Evolutionary conservation across 2,113 vertebrate species (phyloP).

Genomic region (Cranoglanis bouderius): DNA sequence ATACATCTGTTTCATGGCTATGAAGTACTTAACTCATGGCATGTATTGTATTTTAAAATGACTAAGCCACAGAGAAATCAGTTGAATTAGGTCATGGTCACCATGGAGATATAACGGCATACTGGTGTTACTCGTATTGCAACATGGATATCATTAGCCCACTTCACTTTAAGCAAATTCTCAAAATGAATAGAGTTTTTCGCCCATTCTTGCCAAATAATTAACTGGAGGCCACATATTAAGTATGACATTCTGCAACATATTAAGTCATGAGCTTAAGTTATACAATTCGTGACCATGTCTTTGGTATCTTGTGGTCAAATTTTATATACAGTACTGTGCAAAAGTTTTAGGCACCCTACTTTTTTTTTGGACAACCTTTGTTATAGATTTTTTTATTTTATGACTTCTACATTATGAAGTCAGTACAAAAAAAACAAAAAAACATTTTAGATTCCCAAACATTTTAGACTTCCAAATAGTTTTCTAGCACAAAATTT

Average conservation of each 20-base stretch:
- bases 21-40: neutral
- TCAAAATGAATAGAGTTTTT: neutral
- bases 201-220: neutral
- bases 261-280: neutral
- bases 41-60: neutral
- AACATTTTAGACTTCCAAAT: too few relatives aligned
- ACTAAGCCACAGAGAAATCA: neutral
- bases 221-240: neutral
- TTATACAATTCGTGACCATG: neutral
- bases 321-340: too few relatives aligned
- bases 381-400: too few relatives aligned
- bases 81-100: neutral
- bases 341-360: too few relatives aligned
- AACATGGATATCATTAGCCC: neutral
- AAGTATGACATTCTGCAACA: neutral
- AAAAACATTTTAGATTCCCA: too few relatives aligned
- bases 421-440: too few relatives aligned
- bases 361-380: too few relatives aligned
- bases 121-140: neutral
- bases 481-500: too few relatives aligned
- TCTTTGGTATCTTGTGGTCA: neutral
- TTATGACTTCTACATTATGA: too few relatives aligned
- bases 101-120: neutral
- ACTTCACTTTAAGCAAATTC: neutral
- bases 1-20: neutral